Percentiles rank a stretch among this genome's conserved stretches.
These are phyloP conservation scores for Carduelis carduelis DNA, from an alignment of 2,797 vertebrate genomes.

Conservation along the genomic window DNA sequence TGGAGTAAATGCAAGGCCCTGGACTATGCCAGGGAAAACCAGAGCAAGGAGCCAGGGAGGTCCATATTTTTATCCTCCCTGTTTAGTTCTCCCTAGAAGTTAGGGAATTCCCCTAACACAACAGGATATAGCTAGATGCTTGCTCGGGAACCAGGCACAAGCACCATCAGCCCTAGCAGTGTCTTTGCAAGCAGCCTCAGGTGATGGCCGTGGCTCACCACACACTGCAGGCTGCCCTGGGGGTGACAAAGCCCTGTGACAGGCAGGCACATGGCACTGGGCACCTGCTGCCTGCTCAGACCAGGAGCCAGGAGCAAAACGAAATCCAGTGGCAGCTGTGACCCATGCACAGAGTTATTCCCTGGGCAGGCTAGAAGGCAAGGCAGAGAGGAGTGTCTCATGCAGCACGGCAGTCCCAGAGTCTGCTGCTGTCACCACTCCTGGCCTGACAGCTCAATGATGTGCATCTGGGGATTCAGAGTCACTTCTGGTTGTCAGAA, in stretches of 20 bases:
- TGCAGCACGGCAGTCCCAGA: background rate
- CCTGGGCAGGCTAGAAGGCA: background rate
- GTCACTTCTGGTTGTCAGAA: background rate
- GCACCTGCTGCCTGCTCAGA: background rate
- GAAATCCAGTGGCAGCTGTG: background rate
- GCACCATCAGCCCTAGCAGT: too few relatives aligned
- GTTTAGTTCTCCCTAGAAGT: background rate
- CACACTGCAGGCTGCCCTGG: background rate
- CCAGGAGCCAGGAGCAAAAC: background rate
- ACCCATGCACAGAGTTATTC: background rate
- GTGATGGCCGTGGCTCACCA: accelerated
- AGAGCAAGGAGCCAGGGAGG: background rate
- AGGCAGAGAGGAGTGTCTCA: background rate
- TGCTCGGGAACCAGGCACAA: background rate
- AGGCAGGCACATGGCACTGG: accelerated
- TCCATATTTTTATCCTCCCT: background rate
- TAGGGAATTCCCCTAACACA: background rate
- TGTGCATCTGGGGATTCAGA: background rate
- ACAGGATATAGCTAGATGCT: accelerated
- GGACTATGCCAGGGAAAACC: background rate
- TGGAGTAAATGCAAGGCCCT: background rate
- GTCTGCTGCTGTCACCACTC: background rate
- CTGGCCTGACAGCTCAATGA: background rate
- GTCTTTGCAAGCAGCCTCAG: background rate
- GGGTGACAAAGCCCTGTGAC: accelerated